These are phyloP conservation scores for Coturnix japonica DNA, from an alignment of 2,113 vertebrate species.

Conservation along the genomic window DNA sequence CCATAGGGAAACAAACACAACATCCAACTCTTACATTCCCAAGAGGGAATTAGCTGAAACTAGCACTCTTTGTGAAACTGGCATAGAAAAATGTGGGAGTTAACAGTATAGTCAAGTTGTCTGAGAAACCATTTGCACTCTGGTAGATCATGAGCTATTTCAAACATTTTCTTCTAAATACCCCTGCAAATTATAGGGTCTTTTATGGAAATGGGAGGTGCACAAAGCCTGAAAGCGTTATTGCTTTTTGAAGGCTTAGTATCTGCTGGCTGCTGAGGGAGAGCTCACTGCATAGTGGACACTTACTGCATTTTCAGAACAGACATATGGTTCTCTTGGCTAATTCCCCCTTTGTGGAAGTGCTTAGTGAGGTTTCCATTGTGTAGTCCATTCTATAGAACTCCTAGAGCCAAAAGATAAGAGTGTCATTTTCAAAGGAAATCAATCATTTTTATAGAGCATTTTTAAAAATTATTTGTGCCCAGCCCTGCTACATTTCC, in stretches of 20 bases:
- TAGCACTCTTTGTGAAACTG: constrained; percentile 40
- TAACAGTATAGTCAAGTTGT: constrained; percentile 24
- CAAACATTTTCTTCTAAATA: constrained; percentile 47
- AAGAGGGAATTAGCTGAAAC: constrained; percentile 48
- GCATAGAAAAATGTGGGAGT: not conserved
- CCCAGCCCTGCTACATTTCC: constrained; percentile 1
- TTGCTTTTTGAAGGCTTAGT: constrained; percentile 14
- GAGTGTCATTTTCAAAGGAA: constrained; percentile 27
- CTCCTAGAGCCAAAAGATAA: constrained; percentile 41
- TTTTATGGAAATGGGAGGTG: not conserved
- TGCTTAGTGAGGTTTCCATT: constrained; percentile 32
- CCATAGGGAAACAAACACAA: constrained; percentile 42
- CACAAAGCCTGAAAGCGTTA: constrained; percentile 18
- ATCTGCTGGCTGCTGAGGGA: not conserved
- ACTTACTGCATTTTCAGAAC: constrained; percentile 16
- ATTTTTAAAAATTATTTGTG: not conserved
- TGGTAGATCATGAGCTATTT: not conserved
- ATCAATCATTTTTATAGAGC: not conserved
- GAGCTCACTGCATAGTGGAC: not conserved
- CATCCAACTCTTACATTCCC: constrained; percentile 27
- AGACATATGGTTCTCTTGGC: not conserved
- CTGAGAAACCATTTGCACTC: constrained; percentile 40
- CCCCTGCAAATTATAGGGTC: not conserved
- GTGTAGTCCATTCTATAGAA: constrained; percentile 17
- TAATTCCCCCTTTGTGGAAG: constrained; percentile 52